A percentile compares a stretch with the other conserved stretches of the same genome.
These are phyloP conservation scores for Drosophila bocki DNA, from an alignment of 1,140 invertebrate genomes.

Conservation along the genomic window DNA sequence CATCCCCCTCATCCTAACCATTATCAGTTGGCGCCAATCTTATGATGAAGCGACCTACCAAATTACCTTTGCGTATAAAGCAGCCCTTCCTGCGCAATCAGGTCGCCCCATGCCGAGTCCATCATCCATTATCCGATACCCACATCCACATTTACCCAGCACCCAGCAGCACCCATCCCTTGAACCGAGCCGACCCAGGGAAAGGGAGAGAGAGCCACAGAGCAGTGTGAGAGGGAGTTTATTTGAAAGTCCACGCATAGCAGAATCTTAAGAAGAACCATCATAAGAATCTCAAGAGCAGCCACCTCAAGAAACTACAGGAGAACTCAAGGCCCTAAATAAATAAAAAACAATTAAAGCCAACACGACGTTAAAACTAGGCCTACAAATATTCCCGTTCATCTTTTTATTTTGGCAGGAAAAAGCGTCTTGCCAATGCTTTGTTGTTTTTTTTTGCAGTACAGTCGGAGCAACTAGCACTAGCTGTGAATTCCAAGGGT, in stretches of 20 bases:
- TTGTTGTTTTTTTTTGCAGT: not conserved
- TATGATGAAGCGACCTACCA: not conserved
- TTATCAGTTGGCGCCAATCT: constrained; percentile 28
- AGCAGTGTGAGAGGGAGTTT: constrained; percentile 14
- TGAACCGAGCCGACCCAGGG: constrained; percentile 17
- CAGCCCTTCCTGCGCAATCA: constrained; percentile 3
- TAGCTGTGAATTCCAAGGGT: not conserved
- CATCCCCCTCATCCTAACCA: constrained; percentile 14
- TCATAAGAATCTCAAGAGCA: not conserved
- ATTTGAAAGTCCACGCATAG: not conserved
- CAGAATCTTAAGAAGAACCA: not conserved
- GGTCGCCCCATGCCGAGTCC: not conserved
- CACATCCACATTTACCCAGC: constrained; percentile 5
- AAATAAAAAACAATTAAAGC: not conserved
- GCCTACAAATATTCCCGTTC: constrained; percentile 3
- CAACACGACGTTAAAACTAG: not conserved
- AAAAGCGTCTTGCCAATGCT: too few relatives aligned
- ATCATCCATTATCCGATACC: not conserved
- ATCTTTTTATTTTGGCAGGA: not conserved
- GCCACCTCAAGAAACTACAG: not conserved
- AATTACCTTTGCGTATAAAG: constrained; percentile 8
- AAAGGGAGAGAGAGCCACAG: constrained; percentile 18
- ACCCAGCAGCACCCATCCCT: constrained; percentile 11
- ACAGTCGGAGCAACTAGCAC: not conserved
- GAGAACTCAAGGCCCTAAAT: not conserved